phyloP scores from a whole-genome alignment of 1,140 invertebrate genomes.

The Lucilia sericata region DNA sequence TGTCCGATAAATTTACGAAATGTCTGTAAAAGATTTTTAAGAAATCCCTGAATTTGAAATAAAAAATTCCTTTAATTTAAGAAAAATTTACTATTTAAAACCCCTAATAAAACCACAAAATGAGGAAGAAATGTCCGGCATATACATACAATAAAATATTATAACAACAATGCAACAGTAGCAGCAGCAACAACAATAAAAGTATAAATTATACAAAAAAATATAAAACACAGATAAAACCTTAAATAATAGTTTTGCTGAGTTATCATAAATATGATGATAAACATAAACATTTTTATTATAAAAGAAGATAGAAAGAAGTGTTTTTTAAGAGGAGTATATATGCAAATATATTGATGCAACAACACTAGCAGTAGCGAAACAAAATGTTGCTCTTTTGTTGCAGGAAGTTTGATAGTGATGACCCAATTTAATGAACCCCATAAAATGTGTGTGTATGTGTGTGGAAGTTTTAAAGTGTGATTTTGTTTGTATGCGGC shows the following conservation, averaged over 20 bases:
- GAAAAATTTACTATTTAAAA: too few relatives aligned
- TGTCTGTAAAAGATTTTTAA: too few relatives aligned
- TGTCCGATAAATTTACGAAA: too few relatives aligned
- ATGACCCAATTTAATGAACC: constrained; percentile 29
- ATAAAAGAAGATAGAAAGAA: background rate
- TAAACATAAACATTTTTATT: background rate
- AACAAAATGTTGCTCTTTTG: constrained; percentile 9
- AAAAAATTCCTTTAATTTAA: too few relatives aligned
- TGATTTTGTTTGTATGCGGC: background rate
- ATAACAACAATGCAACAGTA: background rate
- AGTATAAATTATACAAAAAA: background rate
- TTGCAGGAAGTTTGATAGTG: constrained; percentile 26
- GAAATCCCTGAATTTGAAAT: too few relatives aligned
- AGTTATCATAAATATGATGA: constrained; percentile 10
- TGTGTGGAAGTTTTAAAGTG: too few relatives aligned
- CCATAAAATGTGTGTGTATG: background rate
- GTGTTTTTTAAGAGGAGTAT: background rate
- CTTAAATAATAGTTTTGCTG: constrained; percentile 15
- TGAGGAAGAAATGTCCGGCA: background rate
- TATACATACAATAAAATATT: background rate
- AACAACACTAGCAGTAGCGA: background rate
- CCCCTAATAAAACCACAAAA: too few relatives aligned
- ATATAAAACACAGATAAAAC: background rate
- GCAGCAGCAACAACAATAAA: background rate
- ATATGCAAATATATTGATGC: constrained; percentile 18